Evolutionary conservation across 2,113 vertebrate genomes (phyloP).

Genomic region (Myotis yumanensis): DNA sequence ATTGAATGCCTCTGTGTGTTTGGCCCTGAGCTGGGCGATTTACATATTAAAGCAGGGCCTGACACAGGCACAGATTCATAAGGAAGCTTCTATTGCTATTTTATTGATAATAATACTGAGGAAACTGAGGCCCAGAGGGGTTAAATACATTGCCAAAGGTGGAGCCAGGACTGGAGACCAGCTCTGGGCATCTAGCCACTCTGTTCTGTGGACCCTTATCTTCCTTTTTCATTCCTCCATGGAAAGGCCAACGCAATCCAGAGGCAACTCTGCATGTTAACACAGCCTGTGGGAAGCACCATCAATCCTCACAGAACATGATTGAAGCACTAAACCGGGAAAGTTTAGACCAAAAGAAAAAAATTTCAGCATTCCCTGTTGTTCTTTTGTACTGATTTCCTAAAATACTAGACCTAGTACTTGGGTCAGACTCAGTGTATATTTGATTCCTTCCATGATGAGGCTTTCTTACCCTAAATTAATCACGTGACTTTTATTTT

Average conservation of each 20-base stretch:
- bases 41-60: neutral
- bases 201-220: too few species aligned
- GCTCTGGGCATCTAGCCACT: neutral
- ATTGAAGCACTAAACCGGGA: neutral
- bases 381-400: neutral
- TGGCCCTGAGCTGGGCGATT: neutral
- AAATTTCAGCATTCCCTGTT: neutral
- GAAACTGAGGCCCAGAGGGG: neutral
- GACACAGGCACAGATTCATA: neutral
- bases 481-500: neutral
- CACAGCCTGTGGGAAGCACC: neutral
- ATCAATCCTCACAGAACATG: neutral
- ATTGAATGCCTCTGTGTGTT: neutral
- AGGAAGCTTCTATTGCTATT: neutral
- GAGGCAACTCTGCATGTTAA: neutral
- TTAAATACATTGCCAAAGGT: neutral
- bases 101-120: neutral
- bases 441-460: neutral
- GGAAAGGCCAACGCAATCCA: neutral
- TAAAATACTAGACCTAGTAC: neutral
- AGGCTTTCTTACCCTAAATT: neutral
- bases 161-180: neutral
- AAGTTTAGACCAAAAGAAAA: neutral
- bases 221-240: neutral
- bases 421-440: neutral